These are phyloP conservation scores for Brachystomella parvula DNA, from an alignment of 1,140 invertebrate genomes.

Conservation along the genomic window DNA sequence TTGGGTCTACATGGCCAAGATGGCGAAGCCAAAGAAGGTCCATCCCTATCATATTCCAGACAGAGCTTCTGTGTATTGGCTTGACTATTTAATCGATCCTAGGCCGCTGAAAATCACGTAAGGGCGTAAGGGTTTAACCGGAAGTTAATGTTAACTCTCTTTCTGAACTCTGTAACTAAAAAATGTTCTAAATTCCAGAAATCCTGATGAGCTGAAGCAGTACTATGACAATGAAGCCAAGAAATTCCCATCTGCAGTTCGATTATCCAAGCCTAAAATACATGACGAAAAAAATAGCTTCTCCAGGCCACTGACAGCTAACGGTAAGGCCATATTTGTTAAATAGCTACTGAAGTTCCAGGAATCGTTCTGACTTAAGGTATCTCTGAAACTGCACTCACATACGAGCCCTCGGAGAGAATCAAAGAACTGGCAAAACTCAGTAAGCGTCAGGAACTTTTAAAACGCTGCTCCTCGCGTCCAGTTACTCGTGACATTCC, in stretches of 20 bases:
- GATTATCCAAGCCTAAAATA: not conserved
- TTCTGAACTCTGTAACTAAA: too few relatives aligned
- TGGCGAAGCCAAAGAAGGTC: constrained; percentile 17
- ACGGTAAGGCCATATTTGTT: not conserved
- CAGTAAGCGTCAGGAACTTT: not conserved
- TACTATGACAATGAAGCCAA: constrained; percentile 14
- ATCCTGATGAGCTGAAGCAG: constrained; percentile 6
- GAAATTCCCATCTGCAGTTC: not conserved
- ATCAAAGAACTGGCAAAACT: not conserved
- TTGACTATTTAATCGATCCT: constrained; percentile 27
- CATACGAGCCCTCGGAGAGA: not conserved
- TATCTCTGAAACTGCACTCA: not conserved
- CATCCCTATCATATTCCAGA: constrained; percentile 2
- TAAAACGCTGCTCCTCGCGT: too few relatives aligned
- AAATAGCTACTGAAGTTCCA: not conserved
- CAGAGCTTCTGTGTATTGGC: constrained; percentile 25
- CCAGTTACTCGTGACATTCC: too few relatives aligned
- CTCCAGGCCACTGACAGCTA: not conserved
- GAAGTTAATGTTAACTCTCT: too few relatives aligned
- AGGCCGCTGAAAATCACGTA: constrained; percentile 9
- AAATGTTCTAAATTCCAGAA: not conserved
- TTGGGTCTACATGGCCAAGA: constrained; percentile 1
- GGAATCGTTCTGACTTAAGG: not conserved
- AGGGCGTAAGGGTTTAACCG: constrained; percentile 6
- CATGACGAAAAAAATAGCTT: not conserved